phyloP scores from a whole-genome alignment of 1,140 invertebrate genomes.

The Temnothorax longispinosus region DNA sequence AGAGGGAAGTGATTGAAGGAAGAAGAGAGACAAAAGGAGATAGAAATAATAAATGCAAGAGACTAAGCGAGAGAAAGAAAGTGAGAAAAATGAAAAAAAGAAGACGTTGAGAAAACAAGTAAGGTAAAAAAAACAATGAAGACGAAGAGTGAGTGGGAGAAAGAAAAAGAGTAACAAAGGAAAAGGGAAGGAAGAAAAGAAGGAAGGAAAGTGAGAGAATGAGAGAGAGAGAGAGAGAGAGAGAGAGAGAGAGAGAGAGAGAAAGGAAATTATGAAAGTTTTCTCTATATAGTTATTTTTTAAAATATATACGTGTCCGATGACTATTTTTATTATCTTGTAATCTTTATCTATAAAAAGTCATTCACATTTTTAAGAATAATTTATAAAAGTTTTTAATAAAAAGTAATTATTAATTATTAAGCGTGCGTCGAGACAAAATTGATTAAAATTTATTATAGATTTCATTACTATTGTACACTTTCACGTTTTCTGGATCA shows the following conservation, averaged over 20 bases:
- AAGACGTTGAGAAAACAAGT: neutral
- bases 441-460: slow-evolving; percentile 12
- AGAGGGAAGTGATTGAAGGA: neutral
- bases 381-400: neutral
- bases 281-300: neutral
- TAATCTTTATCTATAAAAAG: neutral
- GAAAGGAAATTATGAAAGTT: neutral
- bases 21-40: neutral
- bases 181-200: neutral
- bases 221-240: neutral
- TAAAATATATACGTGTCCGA: neutral
- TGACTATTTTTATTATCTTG: neutral
- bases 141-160: neutral
- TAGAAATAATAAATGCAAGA: neutral
- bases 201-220: neutral
- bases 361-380: neutral
- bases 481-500: neutral
- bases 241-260: neutral
- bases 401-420: neutral
- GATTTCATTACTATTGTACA: neutral
- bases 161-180: neutral
- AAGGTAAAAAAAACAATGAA: neutral
- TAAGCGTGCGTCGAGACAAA: neutral
- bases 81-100: neutral
- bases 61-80: neutral